Base-by-base conservation (phyloP, 2,888 invertebrate species). In the Dasypogon diadema region DNA sequence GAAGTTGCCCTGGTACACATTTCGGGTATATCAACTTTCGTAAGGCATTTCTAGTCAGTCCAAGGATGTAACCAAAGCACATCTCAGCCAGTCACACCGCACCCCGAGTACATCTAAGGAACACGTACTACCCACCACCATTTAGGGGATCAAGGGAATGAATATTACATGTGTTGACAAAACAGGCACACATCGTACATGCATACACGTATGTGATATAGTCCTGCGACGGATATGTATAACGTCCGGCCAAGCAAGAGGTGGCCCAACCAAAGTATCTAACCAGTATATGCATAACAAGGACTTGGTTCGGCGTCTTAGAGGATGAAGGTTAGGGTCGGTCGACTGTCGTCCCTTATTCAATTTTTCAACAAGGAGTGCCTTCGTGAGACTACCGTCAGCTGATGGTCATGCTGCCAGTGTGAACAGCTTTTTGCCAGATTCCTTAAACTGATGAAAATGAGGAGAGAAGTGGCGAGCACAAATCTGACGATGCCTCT, bases 1-100 rank as follows among this genome's bases (percentile, higher is more conserved):
- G 70, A 70, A 70, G 70, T 54, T 70, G 70, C 70, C 70, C 34
- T 70, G 70, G 70, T 70, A 54, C 70, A 70, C 70, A 54, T 70
- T 70, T 70, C 46, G 63, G 54, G 65, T 34, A 58, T 30, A 60
- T 58, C 34, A 26, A 75, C 70, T 56, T 68, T 74, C 75, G 73
- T 73, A 75, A 77, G 75, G 55, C 73, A 63, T 75, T 70, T 58
- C 60, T 58, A 75, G 74, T 63, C 46, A 58, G 75, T 74, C 74
- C 75, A 75, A 77, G 75, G 77, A 75, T 75, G 63, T 68, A 75
- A 77, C 75, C 77, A 65, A 77, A 77, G 74, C 60, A 65, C 46
- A 74, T 54, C 34, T 70, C 30, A 54, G 30, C 70, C 70, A 70
- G 54, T 21, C 70, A 30, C 70, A 70, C 70, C 51, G 54, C 54